Conservation (phyloP, 1,140 invertebrate species). For the Lucilia sericata region DNA sequence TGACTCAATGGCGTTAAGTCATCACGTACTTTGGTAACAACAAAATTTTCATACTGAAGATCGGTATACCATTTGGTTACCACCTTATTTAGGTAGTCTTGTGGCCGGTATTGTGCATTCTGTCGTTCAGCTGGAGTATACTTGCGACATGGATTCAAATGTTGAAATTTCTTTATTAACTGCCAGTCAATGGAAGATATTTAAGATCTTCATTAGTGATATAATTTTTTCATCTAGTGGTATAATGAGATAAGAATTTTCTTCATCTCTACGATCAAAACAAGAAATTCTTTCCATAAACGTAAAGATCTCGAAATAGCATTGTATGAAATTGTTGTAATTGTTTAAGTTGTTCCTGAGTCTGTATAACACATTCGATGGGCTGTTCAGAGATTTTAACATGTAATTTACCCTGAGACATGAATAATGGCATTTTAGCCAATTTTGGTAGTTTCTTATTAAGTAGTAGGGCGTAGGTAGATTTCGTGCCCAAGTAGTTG, state of each 20-base stretch:
- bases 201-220: no score
- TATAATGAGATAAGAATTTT: slow-evolving; percentile 82
- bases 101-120: slow-evolving; percentile 66
- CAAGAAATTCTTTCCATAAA: slow-evolving; percentile 82
- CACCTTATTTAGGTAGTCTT: slow-evolving; percentile 78
- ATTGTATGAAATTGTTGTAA: slow-evolving; percentile 75
- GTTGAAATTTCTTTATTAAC: slow-evolving; percentile 68
- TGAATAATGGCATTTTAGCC: slow-evolving; percentile 86
- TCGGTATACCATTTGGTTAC: slow-evolving; percentile 89
- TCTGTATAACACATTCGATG: slow-evolving; percentile 71
- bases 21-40: slow-evolving; percentile 86
- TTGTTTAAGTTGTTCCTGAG: slow-evolving; percentile 68
- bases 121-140: slow-evolving; percentile 70
- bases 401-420: slow-evolving; percentile 82
- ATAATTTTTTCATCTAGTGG: slow-evolving; percentile 72
- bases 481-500: slow-evolving; percentile 56
- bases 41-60: slow-evolving; percentile 75
- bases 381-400: slow-evolving; percentile 71
- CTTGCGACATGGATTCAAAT: slow-evolving; percentile 40
- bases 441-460: slow-evolving; percentile 71
- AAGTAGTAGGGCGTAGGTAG: slow-evolving; percentile 74
- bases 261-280: slow-evolving; percentile 73
- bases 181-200: slow-evolving; percentile 75
- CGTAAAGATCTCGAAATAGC: slow-evolving; percentile 77
- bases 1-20: slow-evolving; percentile 81